Evolutionary conservation across 2,888 invertebrate genomes (phyloP), one percentile per base, ranked within the genome.

Genomic region (Epinotia nisella): DNA sequence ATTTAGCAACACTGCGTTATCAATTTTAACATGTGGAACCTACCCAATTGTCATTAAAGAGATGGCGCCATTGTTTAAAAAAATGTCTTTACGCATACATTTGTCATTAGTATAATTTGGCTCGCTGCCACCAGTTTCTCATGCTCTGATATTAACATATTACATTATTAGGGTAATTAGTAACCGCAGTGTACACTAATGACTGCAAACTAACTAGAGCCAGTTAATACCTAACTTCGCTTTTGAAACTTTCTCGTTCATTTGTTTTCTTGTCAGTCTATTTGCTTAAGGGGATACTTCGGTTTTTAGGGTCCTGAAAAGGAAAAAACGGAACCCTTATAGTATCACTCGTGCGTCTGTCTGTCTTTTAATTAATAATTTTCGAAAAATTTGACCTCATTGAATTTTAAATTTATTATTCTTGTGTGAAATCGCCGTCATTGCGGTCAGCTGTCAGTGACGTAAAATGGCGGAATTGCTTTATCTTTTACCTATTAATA

Each of bases 141-240:
- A 19, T 35, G 53, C 60, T 49, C 3, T 39, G 19, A 19, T 21
- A 21, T 53, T 69, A 69, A 35, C 68, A 45, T 60, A 45, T 61
- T 61, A 69, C 59, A 53, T 69, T 60, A 51, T 51, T 53, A 35
- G 51, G 60, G 51, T 39, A 69, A 53, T 69, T 69, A 60, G 21
- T 29, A 17, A 3, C 35, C 35, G 53, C 64, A 53, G 9, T 13
- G 17, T 10, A 17, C 51, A 15, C 39, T 68, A 68, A 53, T 51
- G 39, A 60, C 35, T 59, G 49, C 59, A 15, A 19, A 53, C 24
- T 15, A 24, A 56, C 35, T 64, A 35, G n/a, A 64, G 9, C 29
- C 29, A n/a, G n/a, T 29, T 13, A 10, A 64, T 49, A 51, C 49
- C 29, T 17, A 9, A 56, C 13, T 24, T n/a, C 24, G 21, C 11